Conservation (phyloP, 2,888 invertebrate species). For the Chrysopilus asiliformis region DNA sequence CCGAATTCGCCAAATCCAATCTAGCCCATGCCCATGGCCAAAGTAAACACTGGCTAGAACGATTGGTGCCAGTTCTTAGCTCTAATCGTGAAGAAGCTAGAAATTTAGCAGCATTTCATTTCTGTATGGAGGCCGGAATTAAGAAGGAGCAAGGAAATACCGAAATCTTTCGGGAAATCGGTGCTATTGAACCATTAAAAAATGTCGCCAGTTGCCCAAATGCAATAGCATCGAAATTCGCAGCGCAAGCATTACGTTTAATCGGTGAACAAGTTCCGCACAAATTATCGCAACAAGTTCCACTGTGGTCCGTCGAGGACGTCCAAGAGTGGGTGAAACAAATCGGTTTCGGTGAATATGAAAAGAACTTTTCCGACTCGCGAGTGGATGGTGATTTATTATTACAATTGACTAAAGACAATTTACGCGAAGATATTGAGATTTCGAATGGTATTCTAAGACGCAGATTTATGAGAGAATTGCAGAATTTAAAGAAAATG, state of each 20-base stretch:
- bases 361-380: constrained; percentile 73
- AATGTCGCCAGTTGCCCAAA: constrained; percentile 95
- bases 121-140: constrained; percentile 98
- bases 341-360: constrained; percentile 82
- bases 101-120: constrained; percentile 94
- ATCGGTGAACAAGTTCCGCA: constrained; percentile 97
- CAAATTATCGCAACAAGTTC: constrained; percentile 94
- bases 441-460: constrained; percentile 86
- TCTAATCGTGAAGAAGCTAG: constrained; percentile 93
- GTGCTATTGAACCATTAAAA: constrained; percentile 88
- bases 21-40: constrained; percentile 90
- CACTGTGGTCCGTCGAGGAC: constrained; percentile 93
- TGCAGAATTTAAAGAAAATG: constrained; percentile 86
- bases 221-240: constrained; percentile 93
- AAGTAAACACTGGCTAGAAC: constrained; percentile 86
- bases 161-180: constrained; percentile 84
- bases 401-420: constrained; percentile 80
- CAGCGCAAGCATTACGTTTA: constrained; percentile 77
- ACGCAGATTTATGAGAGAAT: constrained; percentile 82
- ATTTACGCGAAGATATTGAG: constrained; percentile 84
- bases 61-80: constrained; percentile 84
- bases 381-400: constrained; percentile 94
- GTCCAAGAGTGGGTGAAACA: constrained; percentile 98
- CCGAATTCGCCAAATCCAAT: constrained; percentile 85
- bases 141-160: constrained; percentile 88